A percentile compares a stretch with the other conserved stretches of the same genome.
Conservation (phyloP, 1,140 invertebrate species). For the Leptoteleia sp. region DNA sequence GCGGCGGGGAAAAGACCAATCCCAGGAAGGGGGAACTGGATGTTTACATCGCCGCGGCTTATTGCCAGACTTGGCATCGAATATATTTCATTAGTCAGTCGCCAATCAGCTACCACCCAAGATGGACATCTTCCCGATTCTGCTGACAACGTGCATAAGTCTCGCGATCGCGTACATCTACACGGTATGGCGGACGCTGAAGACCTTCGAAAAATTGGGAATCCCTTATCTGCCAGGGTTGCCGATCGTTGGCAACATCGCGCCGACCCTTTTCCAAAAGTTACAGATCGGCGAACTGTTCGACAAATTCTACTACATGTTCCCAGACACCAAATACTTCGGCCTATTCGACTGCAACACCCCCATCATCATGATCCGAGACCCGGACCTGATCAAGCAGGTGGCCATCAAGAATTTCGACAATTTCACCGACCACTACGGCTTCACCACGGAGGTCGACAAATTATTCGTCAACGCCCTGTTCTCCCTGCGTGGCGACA, state of each 20-base stretch:
- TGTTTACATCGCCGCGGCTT: no score
- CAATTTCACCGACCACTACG: slow-evolving; percentile 83
- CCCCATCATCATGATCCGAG: slow-evolving; percentile 83
- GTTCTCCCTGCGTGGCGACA: slow-evolving; percentile 80
- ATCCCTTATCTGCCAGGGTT: slow-evolving; percentile 33
- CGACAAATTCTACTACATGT: slow-evolving; percentile 29
- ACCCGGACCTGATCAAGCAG: slow-evolving; percentile 84
- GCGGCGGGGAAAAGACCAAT: no score
- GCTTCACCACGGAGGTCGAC: slow-evolving; percentile 77
- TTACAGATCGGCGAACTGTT: slow-evolving; percentile 36
- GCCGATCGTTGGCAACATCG: slow-evolving; percentile 55
- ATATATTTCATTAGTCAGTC: not conserved
- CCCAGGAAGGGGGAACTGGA: no score
- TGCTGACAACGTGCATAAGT: not conserved
- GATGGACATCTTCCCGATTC: slow-evolving; percentile 14
- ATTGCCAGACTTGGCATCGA: no score
- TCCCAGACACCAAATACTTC: slow-evolving; percentile 1
- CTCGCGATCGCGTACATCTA: slow-evolving; percentile 5
- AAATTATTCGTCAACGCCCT: slow-evolving; percentile 81
- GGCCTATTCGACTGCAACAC: slow-evolving; percentile 81
- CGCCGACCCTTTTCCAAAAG: slow-evolving; percentile 9
- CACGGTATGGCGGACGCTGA: slow-evolving; percentile 2
- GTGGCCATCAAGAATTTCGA: slow-evolving; percentile 85
- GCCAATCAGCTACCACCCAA: not conserved
- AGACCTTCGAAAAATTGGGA: slow-evolving; percentile 16